Base-by-base conservation (phyloP, 92 coral and sea anemone genomes). In the Epizoanthus ramosus region DNA sequence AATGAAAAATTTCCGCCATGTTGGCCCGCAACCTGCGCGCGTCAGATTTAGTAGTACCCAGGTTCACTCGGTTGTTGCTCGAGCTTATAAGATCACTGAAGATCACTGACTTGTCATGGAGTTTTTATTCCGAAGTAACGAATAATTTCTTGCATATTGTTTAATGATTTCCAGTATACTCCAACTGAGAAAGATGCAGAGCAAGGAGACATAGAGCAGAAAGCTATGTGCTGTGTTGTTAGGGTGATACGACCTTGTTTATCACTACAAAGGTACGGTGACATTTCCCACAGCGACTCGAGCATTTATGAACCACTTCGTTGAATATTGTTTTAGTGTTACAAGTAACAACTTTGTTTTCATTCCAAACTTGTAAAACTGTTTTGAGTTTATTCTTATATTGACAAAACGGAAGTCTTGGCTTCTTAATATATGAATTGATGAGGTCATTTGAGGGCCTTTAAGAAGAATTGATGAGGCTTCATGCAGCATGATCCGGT, bases 261-360 rank as follows among this genome's bases (percentile, higher is more conserved):
- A 60, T 77, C 82, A 21, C 71, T 41, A 69, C 82, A 41, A 77
- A 77, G 82, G 82, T 77, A 61, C 21, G 82, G 39, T 35, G 68
- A 43, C 58, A 10, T 61, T 64, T 61, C 45, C 57, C 82, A n/a
- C 52, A n/a, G 66, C 24, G 58, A 77, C 71, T 61, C 33, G 68
- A 17, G 21, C 70, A 60, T 54, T 75, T 67, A 67, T 33, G 69
- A 58, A 47, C 8, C 69, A 60, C 31, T 37, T 37, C 22, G 37
- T 31, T 67, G 13, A n/a, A 31, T 18, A 39, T 63, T 77, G 82
- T 74, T 74, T 74, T 31, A 17, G 21, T 53, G 79, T 25, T 74
- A 37, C 59, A 57, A 77, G 65, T 58, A 3, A 53, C 61, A 63
- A 24, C 59, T 25, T 9, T 77, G 82, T 8, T 61, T 17, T 37